A percentile compares a stretch with the other conserved stretches of the same genome.
Evolutionary conservation across 1,140 invertebrate species (phyloP).

Genomic region (Melitaea cinxia): DNA sequence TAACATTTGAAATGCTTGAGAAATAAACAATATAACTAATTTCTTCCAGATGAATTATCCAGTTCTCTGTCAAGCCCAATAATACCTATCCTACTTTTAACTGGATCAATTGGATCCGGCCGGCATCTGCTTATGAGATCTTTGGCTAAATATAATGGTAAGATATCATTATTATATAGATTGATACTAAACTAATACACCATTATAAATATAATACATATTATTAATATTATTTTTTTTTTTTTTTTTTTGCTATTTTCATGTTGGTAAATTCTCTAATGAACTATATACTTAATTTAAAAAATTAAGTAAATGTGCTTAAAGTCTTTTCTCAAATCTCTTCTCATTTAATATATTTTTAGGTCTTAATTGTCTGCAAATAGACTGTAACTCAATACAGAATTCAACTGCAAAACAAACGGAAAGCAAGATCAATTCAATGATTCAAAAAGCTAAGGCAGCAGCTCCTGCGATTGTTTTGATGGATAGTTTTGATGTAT

Average conservation of each 20-base stretch:
- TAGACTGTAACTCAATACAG: conserved; percentile 70
- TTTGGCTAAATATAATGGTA: conserved; percentile 76
- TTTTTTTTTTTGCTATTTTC: too few relatives aligned
- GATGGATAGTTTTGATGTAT: conserved; percentile 78
- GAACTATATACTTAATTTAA: too few relatives aligned
- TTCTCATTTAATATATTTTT: conserved; percentile 30
- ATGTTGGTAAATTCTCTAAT: too few relatives aligned
- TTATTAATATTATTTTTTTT: background rate
- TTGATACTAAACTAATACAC: too few relatives aligned
- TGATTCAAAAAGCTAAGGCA: conserved; percentile 73
- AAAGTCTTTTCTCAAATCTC: too few relatives aligned
- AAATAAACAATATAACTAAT: background rate
- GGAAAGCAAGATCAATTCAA: conserved; percentile 74
- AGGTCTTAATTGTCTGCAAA: conserved; percentile 67
- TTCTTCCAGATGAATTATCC: conserved; percentile 65
- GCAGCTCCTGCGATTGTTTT: conserved; percentile 70
- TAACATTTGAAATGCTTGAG: background rate
- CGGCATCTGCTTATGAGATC: conserved; percentile 62
- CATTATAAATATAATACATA: conserved; percentile 31
- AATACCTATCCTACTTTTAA: conserved; percentile 73
- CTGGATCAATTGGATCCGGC: conserved; percentile 67
- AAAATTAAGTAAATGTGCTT: too few relatives aligned
- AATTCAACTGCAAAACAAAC: conserved; percentile 79
- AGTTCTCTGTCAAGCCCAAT: conserved; percentile 62
- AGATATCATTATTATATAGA: too few relatives aligned